Evolutionary conservation across 2,888 invertebrate species (phyloP).

Genomic region (Myathropa florea): DNA sequence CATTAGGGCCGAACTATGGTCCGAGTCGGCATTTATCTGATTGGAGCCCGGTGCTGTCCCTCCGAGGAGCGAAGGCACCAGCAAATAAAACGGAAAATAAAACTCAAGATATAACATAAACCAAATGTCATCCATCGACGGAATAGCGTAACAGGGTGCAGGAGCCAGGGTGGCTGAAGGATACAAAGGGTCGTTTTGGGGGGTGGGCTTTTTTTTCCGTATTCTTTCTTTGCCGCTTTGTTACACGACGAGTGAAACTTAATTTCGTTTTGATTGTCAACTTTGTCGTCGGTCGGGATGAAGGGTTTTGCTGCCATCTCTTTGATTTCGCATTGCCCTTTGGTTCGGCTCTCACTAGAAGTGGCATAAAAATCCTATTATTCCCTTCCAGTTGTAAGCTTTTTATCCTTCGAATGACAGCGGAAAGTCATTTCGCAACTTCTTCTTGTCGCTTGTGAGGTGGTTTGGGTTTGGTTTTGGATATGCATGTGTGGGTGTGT

Average conservation of each 20-base stretch:
- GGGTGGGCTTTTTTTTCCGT: neutral
- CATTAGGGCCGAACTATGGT: constrained; percentile 64
- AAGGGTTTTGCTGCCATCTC: neutral
- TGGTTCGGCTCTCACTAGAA: constrained; percentile 34
- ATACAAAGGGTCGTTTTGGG: neutral
- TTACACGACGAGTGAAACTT: constrained; percentile 59
- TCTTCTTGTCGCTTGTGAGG: constrained; percentile 33
- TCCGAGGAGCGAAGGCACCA: neutral
- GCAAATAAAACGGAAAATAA: constrained; percentile 59
- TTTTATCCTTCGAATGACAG: constrained; percentile 73
- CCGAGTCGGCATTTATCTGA: constrained; percentile 50
- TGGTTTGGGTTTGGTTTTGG: neutral
- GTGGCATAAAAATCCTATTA: constrained; percentile 73
- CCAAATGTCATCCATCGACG: constrained; percentile 55
- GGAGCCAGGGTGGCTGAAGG: neutral
- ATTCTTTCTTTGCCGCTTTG: neutral
- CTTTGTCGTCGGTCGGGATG: constrained; percentile 42
- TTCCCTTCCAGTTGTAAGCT: constrained; percentile 72
- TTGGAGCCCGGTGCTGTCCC: constrained; percentile 10
- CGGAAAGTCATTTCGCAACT: constrained; percentile 72
- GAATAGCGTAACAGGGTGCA: constrained; percentile 16
- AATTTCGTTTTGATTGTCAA: constrained; percentile 71
- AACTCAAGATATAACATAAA: constrained; percentile 61
- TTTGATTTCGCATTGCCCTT: constrained; percentile 31
- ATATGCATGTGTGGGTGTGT: neutral